phyloP scores from a whole-genome alignment of 2,113 vertebrate genomes.

The Myodes glareolus region DNA sequence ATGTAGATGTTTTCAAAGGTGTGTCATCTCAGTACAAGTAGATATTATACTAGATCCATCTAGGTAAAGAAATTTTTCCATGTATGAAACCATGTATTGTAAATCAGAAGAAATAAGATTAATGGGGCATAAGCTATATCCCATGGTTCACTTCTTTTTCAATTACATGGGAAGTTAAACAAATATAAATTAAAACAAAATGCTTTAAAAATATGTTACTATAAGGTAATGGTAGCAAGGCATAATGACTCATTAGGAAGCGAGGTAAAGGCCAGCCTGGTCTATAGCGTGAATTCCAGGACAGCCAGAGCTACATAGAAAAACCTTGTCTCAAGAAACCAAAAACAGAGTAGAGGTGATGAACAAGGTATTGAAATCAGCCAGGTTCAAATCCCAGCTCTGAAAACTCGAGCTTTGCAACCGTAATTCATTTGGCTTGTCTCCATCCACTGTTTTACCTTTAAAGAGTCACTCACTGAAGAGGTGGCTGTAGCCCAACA shows the following conservation, averaged over 20 bases:
- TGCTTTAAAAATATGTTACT: not conserved
- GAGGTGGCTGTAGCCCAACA: not conserved
- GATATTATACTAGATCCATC: not conserved
- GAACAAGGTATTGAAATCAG: not conserved
- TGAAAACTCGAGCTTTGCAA: not conserved
- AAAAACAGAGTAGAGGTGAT: not conserved
- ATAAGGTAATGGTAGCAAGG: not conserved
- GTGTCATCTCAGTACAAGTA: not conserved
- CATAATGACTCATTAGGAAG: not conserved
- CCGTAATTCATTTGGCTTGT: not conserved
- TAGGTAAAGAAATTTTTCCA: not conserved
- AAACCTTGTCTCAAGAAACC: not conserved
- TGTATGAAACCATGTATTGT: not conserved
- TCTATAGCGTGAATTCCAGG: not conserved
- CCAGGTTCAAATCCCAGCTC: not conserved
- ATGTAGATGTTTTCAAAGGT: not conserved
- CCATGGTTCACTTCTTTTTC: conserved; percentile 26
- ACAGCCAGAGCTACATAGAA: not conserved
- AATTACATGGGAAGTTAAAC: not conserved
- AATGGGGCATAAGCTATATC: not conserved
- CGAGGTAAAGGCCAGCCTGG: not conserved
- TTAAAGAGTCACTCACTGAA: not conserved
- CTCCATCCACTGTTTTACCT: not conserved
- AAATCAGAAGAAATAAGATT: not conserved
- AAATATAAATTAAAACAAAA: not conserved